These are phyloP conservation scores for Clanis bilineata DNA, from an alignment of 2,888 invertebrate genomes.

Conservation along the genomic window DNA sequence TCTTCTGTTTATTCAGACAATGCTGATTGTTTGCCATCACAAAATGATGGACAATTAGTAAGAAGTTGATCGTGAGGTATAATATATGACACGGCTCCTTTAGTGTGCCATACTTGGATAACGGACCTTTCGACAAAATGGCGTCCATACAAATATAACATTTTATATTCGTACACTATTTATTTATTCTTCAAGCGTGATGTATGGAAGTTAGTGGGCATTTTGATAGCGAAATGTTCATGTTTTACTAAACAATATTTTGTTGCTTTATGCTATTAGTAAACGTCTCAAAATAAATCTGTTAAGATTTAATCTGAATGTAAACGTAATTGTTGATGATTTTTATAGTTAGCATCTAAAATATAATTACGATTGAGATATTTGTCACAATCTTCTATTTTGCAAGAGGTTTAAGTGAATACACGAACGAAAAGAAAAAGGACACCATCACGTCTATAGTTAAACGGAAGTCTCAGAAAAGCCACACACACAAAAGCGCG, in stretches of 20 bases:
- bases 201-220: background rate
- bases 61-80: constrained; percentile 12
- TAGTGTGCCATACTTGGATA: constrained; percentile 1
- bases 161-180: constrained; percentile 4
- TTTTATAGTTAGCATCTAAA: constrained; percentile 1
- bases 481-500: too few species aligned
- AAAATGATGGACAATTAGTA: constrained; percentile 40
- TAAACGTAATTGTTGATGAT: background rate
- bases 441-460: too few species aligned
- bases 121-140: constrained; percentile 2
- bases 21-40: constrained; percentile 53
- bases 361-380: constrained; percentile 1
- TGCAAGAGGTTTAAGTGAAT: background rate
- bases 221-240: background rate
- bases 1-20: constrained; percentile 52
- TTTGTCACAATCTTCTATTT: constrained; percentile 13
- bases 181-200: background rate
- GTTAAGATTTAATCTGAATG: background rate
- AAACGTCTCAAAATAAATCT: background rate
- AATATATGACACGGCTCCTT: constrained; percentile 7
- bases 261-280: background rate
- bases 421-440: too few species aligned
- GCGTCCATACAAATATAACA: background rate
- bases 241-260: background rate
- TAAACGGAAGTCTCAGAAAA: too few species aligned